Evolutionary conservation across 1,140 invertebrate species (phyloP).

Genomic region (Myzus persicae): DNA sequence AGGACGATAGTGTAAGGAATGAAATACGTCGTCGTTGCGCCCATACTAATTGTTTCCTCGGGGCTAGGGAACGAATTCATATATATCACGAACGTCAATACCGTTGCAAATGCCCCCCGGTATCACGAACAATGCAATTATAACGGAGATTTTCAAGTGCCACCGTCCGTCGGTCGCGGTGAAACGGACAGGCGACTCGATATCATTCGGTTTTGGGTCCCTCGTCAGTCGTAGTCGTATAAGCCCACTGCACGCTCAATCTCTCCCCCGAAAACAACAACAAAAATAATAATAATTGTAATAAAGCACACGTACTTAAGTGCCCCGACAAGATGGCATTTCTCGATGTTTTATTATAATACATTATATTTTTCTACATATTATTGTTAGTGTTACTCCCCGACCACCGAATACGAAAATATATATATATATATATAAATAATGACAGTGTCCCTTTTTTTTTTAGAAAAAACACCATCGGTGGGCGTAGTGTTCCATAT

Average conservation of each 20-base stretch:
- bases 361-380: background rate
- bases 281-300: background rate
- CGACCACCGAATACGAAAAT: background rate
- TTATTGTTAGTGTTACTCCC: background rate
- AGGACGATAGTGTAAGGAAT: background rate
- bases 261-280: background rate
- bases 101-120: slow-evolving; percentile 26
- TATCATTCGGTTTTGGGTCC: slow-evolving; percentile 9
- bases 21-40: background rate
- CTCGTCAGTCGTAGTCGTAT: background rate
- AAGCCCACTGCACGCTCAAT: background rate
- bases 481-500: slow-evolving; percentile 23
- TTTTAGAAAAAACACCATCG: background rate
- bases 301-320: background rate
- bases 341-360: background rate
- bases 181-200: slow-evolving; percentile 47
- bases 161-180: background rate
- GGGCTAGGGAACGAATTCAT: background rate
- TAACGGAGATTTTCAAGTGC: slow-evolving; percentile 43
- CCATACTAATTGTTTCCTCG: slow-evolving; percentile 52
- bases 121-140: slow-evolving; percentile 56
- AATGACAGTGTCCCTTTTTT: slow-evolving; percentile 10
- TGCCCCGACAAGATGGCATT: background rate
- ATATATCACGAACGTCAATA: slow-evolving; percentile 26
- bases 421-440: background rate